Conservation (phyloP, 2,888 invertebrate species). For the Phasia obesa region DNA sequence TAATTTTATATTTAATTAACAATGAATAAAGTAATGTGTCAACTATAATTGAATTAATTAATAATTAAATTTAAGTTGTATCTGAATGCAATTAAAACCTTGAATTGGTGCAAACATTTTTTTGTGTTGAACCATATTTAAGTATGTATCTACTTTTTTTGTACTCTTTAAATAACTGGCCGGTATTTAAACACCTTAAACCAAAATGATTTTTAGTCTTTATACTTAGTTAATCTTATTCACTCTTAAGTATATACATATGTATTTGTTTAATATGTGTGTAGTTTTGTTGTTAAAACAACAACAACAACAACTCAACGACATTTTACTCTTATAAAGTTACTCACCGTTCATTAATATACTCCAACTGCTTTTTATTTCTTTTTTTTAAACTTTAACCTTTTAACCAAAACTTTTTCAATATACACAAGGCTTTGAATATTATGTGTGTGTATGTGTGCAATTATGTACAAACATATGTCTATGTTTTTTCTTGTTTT, state of each 20-base stretch:
- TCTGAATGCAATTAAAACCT: too few relatives aligned
- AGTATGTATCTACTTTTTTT: too few relatives aligned
- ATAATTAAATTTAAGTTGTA: too few relatives aligned
- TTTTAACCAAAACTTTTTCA: slow-evolving; percentile 31
- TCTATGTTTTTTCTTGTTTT: not conserved
- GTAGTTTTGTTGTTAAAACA: slow-evolving; percentile 24
- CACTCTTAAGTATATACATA: slow-evolving; percentile 3
- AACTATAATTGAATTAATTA: too few relatives aligned
- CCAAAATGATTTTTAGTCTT: slow-evolving; percentile 35
- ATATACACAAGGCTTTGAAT: slow-evolving; percentile 3
- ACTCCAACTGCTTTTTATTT: slow-evolving; percentile 27
- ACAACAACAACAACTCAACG: slow-evolving; percentile 27
- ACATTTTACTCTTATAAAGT: slow-evolving; percentile 60
- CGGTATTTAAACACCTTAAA: slow-evolving; percentile 29
- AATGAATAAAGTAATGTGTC: too few relatives aligned
- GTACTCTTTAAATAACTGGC: slow-evolving; percentile 18
- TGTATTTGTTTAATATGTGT: not conserved
- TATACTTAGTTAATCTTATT: slow-evolving; percentile 41
- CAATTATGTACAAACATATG: too few relatives aligned
- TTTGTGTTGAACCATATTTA: too few relatives aligned
- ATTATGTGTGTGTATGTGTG: not conserved
- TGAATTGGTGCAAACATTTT: too few relatives aligned
- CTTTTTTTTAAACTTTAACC: slow-evolving; percentile 46
- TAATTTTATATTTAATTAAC: too few relatives aligned
- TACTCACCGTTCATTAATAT: slow-evolving; percentile 66